Evolutionary conservation across 2,888 invertebrate genomes (phyloP).

Genomic region (Cenopis cana): DNA sequence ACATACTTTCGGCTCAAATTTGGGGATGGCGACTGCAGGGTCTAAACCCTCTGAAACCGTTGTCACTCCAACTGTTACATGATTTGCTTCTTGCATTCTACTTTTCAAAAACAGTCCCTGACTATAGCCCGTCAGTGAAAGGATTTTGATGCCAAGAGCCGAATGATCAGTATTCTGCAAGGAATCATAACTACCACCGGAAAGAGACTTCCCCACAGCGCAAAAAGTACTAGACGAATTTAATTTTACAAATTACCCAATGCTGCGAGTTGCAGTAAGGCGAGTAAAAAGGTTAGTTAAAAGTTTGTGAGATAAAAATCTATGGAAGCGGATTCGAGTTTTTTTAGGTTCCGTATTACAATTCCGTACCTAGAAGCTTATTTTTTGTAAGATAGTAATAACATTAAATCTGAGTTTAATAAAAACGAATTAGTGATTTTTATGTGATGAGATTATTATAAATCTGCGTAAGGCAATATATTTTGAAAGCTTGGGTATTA

Average conservation of each 20-base stretch:
- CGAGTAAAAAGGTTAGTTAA: slow-evolving; percentile 39
- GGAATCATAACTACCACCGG: neutral
- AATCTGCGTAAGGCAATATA: neutral
- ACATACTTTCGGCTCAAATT: too few relatives aligned
- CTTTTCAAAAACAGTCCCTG: too few relatives aligned
- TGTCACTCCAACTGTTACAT: too few relatives aligned
- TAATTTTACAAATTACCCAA: slow-evolving; percentile 42
- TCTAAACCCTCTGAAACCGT: too few relatives aligned
- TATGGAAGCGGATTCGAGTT: slow-evolving; percentile 25
- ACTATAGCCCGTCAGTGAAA: neutral
- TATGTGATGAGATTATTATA: neutral
- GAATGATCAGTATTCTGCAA: slow-evolving; percentile 11
- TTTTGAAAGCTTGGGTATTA: neutral
- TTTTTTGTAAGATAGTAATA: neutral
- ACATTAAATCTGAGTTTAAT: neutral
- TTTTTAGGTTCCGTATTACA: slow-evolving; percentile 9
- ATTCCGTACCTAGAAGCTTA: neutral
- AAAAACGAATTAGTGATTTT: neutral
- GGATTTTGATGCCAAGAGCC: slow-evolving; percentile 10
- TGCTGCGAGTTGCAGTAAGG: slow-evolving; percentile 16
- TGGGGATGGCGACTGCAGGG: too few relatives aligned
- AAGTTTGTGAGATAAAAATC: slow-evolving; percentile 42
- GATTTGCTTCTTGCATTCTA: too few relatives aligned
- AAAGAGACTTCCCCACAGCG: slow-evolving; percentile 24
- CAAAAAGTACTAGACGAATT: slow-evolving; percentile 34